Percentiles rank a stretch among this genome's conserved stretches.
These are phyloP conservation scores for Poecile montanus DNA, from an alignment of 2,797 vertebrate genomes.

Conservation along the genomic window DNA sequence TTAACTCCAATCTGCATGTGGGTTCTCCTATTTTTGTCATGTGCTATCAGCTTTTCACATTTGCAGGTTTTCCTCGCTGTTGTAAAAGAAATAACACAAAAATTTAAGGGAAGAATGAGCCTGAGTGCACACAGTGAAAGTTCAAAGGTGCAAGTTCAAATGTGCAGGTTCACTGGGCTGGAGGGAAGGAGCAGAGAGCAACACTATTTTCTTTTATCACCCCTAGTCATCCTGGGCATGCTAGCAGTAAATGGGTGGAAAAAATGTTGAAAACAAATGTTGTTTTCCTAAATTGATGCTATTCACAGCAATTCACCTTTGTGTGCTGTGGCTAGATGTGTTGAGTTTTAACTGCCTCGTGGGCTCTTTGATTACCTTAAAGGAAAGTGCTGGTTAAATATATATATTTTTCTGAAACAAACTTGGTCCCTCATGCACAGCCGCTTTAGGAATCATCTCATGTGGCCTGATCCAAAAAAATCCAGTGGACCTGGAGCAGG, in stretches of 20 bases:
- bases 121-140: background rate
- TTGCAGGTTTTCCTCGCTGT: background rate
- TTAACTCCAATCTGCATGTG: background rate
- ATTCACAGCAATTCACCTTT: background rate
- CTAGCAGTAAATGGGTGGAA: background rate
- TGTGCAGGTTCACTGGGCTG: background rate
- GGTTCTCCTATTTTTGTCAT: background rate
- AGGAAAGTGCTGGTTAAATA: background rate
- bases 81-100: background rate
- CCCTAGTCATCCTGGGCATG: background rate
- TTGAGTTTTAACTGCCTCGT: background rate
- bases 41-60: background rate
- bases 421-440: background rate
- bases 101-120: background rate
- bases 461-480: background rate
- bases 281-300: slow-evolving; percentile 10
- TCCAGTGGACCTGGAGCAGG: background rate
- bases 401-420: background rate
- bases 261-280: background rate
- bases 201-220: background rate
- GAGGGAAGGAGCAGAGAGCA: background rate
- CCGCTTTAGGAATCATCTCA: background rate
- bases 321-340: background rate
- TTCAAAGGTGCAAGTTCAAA: background rate
- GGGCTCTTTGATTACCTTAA: background rate